phyloP scores from a whole-genome alignment of 2,797 vertebrate species.

The Gallinago nigripennis region DNA sequence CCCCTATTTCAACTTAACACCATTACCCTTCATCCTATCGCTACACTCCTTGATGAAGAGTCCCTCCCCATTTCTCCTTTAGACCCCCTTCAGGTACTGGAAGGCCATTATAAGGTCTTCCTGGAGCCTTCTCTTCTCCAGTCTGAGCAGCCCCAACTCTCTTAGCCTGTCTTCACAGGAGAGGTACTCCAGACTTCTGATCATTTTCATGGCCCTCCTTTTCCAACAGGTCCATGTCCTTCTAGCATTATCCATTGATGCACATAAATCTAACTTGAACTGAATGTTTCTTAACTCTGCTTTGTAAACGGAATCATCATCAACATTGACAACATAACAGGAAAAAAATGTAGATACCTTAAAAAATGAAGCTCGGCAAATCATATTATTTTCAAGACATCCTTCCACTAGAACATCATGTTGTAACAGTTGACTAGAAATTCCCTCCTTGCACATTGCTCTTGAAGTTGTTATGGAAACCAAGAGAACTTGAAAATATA shows the following conservation, averaged over 20 bases:
- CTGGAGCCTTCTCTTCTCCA: no score
- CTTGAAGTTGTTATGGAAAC: conserved; percentile 19
- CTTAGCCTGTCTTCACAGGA: no score
- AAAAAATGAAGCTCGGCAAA: not conserved
- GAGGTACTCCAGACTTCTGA: no score
- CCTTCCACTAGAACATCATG: not conserved
- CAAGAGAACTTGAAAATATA: not conserved
- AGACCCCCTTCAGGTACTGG: no score
- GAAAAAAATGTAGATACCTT: not conserved
- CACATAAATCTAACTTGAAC: not conserved
- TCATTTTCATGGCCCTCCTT: no score
- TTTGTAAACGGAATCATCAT: not conserved
- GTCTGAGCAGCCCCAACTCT: no score
- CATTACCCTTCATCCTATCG: no score
- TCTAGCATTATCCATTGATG: not conserved
- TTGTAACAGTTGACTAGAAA: not conserved
- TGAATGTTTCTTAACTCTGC: not conserved
- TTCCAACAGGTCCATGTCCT: no score
- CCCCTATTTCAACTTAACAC: no score
- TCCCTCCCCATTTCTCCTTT: no score
- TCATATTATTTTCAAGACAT: not conserved
- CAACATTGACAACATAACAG: not conserved
- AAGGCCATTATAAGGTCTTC: no score
- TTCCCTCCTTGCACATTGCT: not conserved
- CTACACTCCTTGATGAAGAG: no score